Conservation (phyloP, 30 jellyfish, hydroid and myxozoan species). For the Pseudorhiza aurosa region DNA sequence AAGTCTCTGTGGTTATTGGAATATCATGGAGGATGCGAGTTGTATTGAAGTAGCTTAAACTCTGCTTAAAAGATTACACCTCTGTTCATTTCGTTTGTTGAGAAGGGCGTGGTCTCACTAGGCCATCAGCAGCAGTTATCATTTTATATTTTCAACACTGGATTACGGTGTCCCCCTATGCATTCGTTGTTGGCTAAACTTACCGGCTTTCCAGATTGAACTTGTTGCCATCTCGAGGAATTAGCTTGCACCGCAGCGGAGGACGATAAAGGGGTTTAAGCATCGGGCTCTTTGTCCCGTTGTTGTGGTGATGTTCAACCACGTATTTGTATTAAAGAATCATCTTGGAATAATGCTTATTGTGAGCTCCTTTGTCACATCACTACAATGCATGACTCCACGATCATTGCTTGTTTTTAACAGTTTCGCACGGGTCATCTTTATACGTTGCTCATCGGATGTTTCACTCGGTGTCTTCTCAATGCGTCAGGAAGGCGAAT, state of each 20-base stretch:
- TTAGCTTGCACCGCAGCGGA: constrained; percentile 4
- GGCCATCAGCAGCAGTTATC: neutral
- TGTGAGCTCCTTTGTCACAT: constrained; percentile 8
- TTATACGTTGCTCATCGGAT: too few relatives aligned
- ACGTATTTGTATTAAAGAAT: constrained; percentile 3
- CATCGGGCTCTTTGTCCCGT: constrained; percentile 29
- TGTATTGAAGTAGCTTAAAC: neutral
- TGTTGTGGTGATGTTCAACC: constrained; percentile 39
- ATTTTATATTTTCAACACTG: neutral
- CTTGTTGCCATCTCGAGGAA: constrained; percentile 6
- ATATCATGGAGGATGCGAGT: neutral
- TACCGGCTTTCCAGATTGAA: constrained; percentile 34
- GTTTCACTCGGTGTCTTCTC: neutral
- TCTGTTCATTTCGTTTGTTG: neutral
- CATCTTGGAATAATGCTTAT: constrained; percentile 17
- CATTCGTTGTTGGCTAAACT: neutral
- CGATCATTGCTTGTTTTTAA: constrained; percentile 8
- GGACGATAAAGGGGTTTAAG: constrained; percentile 9
- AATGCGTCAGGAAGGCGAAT: neutral
- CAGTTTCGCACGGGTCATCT: constrained; percentile 8
- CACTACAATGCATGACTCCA: constrained; percentile 6
- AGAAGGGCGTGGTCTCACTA: neutral
- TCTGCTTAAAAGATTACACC: neutral
- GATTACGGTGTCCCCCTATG: neutral
- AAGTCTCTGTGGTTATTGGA: neutral